A percentile compares a stretch with the other conserved stretches of the same genome.
These are phyloP conservation scores for Elymnias hypermnestra DNA, from an alignment of 1,140 invertebrate species.

Conservation along the genomic window DNA sequence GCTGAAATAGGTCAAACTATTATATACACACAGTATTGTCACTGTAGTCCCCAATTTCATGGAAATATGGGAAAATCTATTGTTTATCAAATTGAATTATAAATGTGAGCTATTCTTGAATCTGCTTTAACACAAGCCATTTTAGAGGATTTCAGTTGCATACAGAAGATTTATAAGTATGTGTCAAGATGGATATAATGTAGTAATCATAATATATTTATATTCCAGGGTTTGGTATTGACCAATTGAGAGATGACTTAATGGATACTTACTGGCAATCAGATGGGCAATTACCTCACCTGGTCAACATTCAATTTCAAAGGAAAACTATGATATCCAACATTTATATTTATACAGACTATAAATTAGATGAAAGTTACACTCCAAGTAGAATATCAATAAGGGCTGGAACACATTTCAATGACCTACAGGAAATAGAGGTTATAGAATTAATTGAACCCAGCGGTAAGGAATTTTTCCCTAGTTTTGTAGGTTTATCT, in stretches of 20 bases:
- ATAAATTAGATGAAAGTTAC: constrained; percentile 99
- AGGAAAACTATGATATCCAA: constrained; percentile 96
- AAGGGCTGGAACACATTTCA: constrained; percentile 96
- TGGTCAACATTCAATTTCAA: constrained; percentile 98
- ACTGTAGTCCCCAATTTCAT: no score
- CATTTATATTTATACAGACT: constrained; percentile 98
- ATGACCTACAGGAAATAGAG: constrained; percentile 98
- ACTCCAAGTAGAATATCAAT: constrained; percentile 98
- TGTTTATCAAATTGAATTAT: no score
- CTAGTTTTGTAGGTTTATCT: not conserved
- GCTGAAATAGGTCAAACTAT: no score
- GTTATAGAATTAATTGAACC: constrained; percentile 96
- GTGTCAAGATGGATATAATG: not conserved
- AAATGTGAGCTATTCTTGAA: no score
- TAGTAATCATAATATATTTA: not conserved
- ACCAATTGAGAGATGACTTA: constrained; percentile 95
- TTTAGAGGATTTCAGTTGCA: no score
- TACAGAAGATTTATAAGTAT: no score
- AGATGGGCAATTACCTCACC: constrained; percentile 97
- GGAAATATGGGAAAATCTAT: no score
- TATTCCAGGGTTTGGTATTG: constrained; percentile 94
- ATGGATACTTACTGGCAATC: constrained; percentile 99
- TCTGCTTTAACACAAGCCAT: no score
- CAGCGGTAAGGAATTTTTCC: constrained; percentile 72
- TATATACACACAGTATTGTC: no score